Percentiles rank a stretch among this genome's conserved stretches.
Conservation (phyloP, 2,888 invertebrate genomes). For the Drosophila histrio region DNA sequence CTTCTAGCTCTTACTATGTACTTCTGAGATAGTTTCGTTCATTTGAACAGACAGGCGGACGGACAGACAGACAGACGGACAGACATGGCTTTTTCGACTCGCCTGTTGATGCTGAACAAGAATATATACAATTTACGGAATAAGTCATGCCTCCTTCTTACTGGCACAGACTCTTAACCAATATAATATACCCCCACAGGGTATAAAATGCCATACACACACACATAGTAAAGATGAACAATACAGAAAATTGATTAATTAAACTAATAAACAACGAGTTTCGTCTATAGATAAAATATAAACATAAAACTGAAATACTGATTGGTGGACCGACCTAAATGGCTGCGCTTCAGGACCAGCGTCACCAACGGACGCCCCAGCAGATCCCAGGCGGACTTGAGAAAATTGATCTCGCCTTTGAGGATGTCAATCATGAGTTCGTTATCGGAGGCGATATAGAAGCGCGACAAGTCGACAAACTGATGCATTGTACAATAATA, state of each 20-base stretch:
- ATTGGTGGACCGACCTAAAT: slow-evolving; percentile 89
- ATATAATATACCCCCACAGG: too few relatives aligned
- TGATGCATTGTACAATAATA: slow-evolving; percentile 84
- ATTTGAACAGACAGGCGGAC: too few relatives aligned
- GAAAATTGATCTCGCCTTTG: slow-evolving; percentile 98
- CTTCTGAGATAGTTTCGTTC: too few relatives aligned
- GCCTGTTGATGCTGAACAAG: too few relatives aligned
- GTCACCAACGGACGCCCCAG: slow-evolving; percentile 98
- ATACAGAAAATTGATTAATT: slow-evolving; percentile 11
- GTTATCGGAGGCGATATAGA: slow-evolving; percentile 99
- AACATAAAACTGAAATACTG: background rate
- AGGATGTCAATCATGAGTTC: slow-evolving; percentile 99
- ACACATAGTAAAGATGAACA: slow-evolving; percentile 2
- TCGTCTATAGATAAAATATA: background rate
- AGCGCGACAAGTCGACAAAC: slow-evolving; percentile 98
- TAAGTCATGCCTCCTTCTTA: too few relatives aligned
- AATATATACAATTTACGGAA: too few relatives aligned
- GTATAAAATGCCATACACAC: too few relatives aligned
- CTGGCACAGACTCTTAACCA: too few relatives aligned
- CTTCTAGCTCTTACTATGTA: too few relatives aligned
- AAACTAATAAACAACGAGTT: slow-evolving; percentile 12
- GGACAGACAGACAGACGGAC: too few relatives aligned
- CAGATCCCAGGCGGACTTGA: slow-evolving; percentile 99
- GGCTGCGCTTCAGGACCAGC: slow-evolving; percentile 93
- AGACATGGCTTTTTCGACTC: too few relatives aligned